phyloP scores from a whole-genome alignment of 2,888 invertebrate species.

The Lasioglossum marginatum region DNA sequence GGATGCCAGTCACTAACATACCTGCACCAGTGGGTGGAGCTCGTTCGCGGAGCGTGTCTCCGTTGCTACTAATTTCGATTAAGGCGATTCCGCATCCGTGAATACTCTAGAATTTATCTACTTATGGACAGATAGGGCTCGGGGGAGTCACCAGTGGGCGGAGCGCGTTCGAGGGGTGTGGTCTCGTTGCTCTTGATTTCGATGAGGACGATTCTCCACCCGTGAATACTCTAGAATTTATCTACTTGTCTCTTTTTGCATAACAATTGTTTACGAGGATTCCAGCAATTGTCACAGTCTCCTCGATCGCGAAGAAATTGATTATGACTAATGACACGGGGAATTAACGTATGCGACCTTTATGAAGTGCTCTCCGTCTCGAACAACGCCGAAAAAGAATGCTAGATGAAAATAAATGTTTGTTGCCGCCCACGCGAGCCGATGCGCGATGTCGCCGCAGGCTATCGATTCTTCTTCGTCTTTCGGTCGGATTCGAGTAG shows the following conservation, averaged over 20 bases:
- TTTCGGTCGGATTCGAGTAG: conserved; percentile 12
- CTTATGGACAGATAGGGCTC: not conserved
- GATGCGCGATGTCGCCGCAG: not conserved
- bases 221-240: too few relatives aligned
- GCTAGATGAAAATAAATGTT: conserved; percentile 6
- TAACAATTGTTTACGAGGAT: not conserved
- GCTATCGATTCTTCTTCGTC: conserved; percentile 17
- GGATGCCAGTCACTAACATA: not conserved
- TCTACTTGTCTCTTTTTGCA: too few relatives aligned
- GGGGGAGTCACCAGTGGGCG: not conserved
- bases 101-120: too few relatives aligned
- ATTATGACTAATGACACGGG: not conserved
- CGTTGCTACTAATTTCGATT: too few relatives aligned
- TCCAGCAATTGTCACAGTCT: not conserved
- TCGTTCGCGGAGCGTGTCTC: too few relatives aligned
- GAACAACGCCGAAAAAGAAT: not conserved
- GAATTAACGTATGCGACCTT: not conserved
- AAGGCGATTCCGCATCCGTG: too few relatives aligned
- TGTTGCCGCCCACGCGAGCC: not conserved
- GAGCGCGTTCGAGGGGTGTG: not conserved
- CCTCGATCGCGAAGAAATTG: not conserved
- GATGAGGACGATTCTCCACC: not conserved
- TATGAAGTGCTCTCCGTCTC: not conserved
- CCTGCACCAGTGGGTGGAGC: too few relatives aligned
- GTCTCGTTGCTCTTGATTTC: not conserved